Base-by-base conservation (phyloP, 2,113 vertebrate species). In the Cyanoramphus novaezelandiae region DNA sequence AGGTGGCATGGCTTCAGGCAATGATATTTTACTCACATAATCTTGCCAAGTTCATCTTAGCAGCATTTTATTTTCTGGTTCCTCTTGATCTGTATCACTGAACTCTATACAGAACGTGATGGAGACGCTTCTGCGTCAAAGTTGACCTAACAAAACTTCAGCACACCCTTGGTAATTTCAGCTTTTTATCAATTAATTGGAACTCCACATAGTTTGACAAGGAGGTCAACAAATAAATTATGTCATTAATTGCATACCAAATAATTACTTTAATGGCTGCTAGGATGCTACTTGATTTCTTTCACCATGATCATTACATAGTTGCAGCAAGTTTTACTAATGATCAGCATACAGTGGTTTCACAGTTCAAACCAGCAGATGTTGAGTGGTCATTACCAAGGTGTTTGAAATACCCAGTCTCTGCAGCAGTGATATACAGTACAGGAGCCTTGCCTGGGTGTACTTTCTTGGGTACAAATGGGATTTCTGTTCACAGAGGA, bases 211-310 rank as follows among this genome's bases (percentile, higher is more conserved):
- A 63, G n/a, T 83, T 62, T 39, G 82, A 76, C 44, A 41, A 76
- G 69, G 46, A 84, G 79, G 85, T 84, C 85, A 95, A 79, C 53
- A 78, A 92, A 68, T 7, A 31, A 81, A 57, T 62, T 37, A 27
- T 87, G 69, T 90, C 35, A 8, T 92, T 90, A 83, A 78, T 90
- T 88, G 83, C 76, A 72, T 43, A 49, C n/a, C 17, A 53, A 68
- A 83, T 88, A 82, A 88, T 83, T 59, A 80, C 11, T 24, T 44
- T 59, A 82, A 19, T 71, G 47, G 68, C 71, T 90, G 24, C 76
- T 52, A 85, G 84, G 43, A 72, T 53, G 46, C 49, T 41, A 17
- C 67, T 68, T 63, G 64, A 10, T 74, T 83, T 33, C 75, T 65
- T 80, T 62, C 37, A 68, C 55, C 46, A 10, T 0, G 0, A 13